Percentiles rank a stretch among this genome's conserved stretches.
These are phyloP conservation scores for Perca flavescens DNA, from an alignment of 2,113 vertebrate genomes.

Conservation along the genomic window DNA sequence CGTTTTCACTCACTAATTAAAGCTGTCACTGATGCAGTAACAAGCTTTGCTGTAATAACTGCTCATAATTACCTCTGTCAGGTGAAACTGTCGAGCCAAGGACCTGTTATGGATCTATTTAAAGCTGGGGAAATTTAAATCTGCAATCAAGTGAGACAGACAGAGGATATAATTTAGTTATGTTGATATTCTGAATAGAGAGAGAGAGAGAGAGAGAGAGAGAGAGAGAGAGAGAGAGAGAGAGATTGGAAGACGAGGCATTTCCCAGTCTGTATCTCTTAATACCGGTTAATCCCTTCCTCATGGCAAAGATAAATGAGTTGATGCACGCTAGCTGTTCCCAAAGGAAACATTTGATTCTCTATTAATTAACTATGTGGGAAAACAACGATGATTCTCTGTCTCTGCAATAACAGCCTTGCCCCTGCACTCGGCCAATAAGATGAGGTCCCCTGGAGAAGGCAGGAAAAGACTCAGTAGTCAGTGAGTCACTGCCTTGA, in stretches of 20 bases:
- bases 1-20: constrained; percentile 66
- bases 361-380: constrained; percentile 64
- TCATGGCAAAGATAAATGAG: constrained; percentile 48
- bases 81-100: constrained; percentile 34
- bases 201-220: not conserved
- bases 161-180: not conserved
- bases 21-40: constrained; percentile 46
- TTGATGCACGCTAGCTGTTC: constrained; percentile 47
- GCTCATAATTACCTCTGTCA: constrained; percentile 53
- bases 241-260: constrained; percentile 21
- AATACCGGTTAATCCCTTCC: constrained; percentile 72
- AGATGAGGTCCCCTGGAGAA: constrained; percentile 38
- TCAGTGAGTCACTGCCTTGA: constrained; percentile 33
- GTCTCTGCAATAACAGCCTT: constrained; percentile 44
- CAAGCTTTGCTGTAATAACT: constrained; percentile 48
- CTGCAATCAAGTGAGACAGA: not conserved
- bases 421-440: constrained; percentile 52
- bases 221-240: constrained; percentile 1
- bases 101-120: constrained; percentile 30
- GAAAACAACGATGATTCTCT: constrained; percentile 63
- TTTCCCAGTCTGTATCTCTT: constrained; percentile 53
- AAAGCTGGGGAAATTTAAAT: constrained; percentile 27
- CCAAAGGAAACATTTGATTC: constrained; percentile 57
- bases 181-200: constrained; percentile 7
- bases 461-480: constrained; percentile 34